phyloP scores from a whole-genome alignment of 1,140 invertebrate species.

The Eupeodes corollae region DNA sequence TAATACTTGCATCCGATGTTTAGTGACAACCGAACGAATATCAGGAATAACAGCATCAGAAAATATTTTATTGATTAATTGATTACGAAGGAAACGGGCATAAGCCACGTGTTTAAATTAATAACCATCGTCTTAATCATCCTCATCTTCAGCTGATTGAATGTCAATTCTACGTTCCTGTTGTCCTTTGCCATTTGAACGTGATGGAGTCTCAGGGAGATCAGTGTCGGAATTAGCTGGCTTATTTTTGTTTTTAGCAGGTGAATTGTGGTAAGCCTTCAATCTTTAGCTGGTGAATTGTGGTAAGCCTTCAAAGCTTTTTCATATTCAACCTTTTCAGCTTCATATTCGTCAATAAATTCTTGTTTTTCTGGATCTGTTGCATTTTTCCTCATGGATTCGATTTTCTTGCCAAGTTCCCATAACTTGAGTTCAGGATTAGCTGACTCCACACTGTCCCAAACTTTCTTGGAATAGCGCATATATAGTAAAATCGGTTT shows the following conservation, averaged over 20 bases:
- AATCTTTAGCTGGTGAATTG: constrained; percentile 94
- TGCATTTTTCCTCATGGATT: constrained; percentile 95
- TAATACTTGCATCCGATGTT: constrained; percentile 78
- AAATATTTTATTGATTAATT: constrained; percentile 95
- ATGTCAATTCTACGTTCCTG: constrained; percentile 85
- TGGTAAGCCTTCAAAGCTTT: constrained; percentile 92
- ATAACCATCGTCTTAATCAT: constrained; percentile 89
- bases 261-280: constrained; percentile 84
- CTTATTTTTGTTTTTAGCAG: constrained; percentile 83
- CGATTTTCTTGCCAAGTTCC: constrained; percentile 98
- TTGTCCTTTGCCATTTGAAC: constrained; percentile 41
- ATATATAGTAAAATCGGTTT: constrained; percentile 98
- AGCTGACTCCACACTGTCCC: constrained; percentile 91
- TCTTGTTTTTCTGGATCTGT: constrained; percentile 87
- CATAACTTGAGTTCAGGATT: constrained; percentile 93
- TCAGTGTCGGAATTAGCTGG: constrained; percentile 52
- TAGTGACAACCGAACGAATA: constrained; percentile 83
- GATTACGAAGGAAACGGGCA: constrained; percentile 83
- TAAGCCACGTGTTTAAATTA: constrained; percentile 93
- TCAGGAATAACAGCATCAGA: constrained; percentile 91
- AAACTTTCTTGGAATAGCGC: constrained; percentile 91
- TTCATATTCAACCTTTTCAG: constrained; percentile 92
- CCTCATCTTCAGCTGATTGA: constrained; percentile 93
- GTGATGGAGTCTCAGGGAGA: constrained; percentile 46
- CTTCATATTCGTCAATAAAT: constrained; percentile 94